Base-by-base conservation (phyloP, 2,888 invertebrate genomes). In the Papilio gigon region DNA sequence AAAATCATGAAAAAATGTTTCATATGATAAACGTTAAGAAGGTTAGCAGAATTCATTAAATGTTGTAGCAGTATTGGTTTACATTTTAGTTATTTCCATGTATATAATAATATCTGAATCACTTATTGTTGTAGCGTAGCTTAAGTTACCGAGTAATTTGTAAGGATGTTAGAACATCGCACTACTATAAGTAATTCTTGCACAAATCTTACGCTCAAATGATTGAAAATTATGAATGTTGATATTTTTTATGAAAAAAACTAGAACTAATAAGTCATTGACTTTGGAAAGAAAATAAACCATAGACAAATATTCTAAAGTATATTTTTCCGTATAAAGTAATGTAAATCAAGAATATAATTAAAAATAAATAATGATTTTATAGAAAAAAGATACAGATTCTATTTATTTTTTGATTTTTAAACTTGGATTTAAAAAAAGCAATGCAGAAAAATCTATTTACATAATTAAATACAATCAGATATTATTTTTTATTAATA, bases 131-230 rank as follows among this genome's bases (percentile, higher is more conserved):
- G 27, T 53, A 30, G 30, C 2, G 47, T 47, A 30, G 17, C n/a
- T 30, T 30, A 30, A 56, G 3, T 30, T n/a, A 53, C 53, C n/a
- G 25, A 25, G n/a, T 17, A 56, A 17, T 30, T 30, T 56, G 53
- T 56, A 30, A 56, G 30, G n/a, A 17, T 30, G 53, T 56, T 30
- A 56, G 27, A 17, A 56, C 30, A 17, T 56, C 30, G 30, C 53
- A 64, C 65, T 70, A 72, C 53, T 66, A 69, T 67, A 71, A 65
- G 61, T 71, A 74, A 74, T 71, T 71, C 74, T 67, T 80, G 82
- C 81, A 81, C 81, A 82, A 82, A 77, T 71, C 73, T 68, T 78
- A 82, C 77, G 82, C 82, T 82, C 82, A 82, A 82, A 61, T 65
- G n/a, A n/a, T 35, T 42, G 42, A 35, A 67, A 27, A 1, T 22